These are phyloP conservation scores for Scaptomyza cyrtandrae DNA, from an alignment of 2,888 invertebrate species.

Conservation along the genomic window DNA sequence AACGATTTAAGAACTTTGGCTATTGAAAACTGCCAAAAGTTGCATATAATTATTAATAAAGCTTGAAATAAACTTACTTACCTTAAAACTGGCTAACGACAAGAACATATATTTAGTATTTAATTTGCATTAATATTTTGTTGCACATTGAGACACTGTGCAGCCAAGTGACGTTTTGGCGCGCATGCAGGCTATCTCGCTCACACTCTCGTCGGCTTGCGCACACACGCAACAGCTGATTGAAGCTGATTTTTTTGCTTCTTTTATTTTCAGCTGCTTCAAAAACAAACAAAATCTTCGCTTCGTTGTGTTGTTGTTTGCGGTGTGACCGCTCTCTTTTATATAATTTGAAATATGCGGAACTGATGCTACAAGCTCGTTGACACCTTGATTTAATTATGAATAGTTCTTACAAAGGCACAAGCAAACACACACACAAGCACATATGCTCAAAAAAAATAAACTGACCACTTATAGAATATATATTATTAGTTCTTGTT, in stretches of 20 bases:
- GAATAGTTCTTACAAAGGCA: slow-evolving; percentile 25
- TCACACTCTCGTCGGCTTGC: slow-evolving; percentile 39
- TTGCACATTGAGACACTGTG: slow-evolving; percentile 45
- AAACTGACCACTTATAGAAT: slow-evolving; percentile 33
- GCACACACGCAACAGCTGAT: slow-evolving; percentile 63
- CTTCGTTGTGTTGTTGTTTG: slow-evolving; percentile 32
- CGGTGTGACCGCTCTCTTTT: slow-evolving; percentile 42
- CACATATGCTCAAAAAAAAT: slow-evolving; percentile 22
- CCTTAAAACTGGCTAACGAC: slow-evolving; percentile 38
- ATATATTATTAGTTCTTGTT: slow-evolving; percentile 17
- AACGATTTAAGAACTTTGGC: slow-evolving; percentile 43
- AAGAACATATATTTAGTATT: neutral
- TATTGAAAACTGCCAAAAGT: slow-evolving; percentile 17
- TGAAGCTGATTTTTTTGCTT: slow-evolving; percentile 40
- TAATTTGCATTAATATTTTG: slow-evolving; percentile 17
- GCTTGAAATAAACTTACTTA: slow-evolving; percentile 50
- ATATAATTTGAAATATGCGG: slow-evolving; percentile 54
- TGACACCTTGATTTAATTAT: slow-evolving; percentile 58
- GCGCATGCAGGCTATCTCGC: slow-evolving; percentile 54
- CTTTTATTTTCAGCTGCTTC: slow-evolving; percentile 33
- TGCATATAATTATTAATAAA: neutral
- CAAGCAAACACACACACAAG: slow-evolving; percentile 12
- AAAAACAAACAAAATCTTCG: neutral
- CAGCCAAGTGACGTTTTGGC: slow-evolving; percentile 58
- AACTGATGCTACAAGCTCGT: slow-evolving; percentile 30